phyloP scores from a whole-genome alignment of 2,797 vertebrate genomes.

The Clarias platycephalus region DNA sequence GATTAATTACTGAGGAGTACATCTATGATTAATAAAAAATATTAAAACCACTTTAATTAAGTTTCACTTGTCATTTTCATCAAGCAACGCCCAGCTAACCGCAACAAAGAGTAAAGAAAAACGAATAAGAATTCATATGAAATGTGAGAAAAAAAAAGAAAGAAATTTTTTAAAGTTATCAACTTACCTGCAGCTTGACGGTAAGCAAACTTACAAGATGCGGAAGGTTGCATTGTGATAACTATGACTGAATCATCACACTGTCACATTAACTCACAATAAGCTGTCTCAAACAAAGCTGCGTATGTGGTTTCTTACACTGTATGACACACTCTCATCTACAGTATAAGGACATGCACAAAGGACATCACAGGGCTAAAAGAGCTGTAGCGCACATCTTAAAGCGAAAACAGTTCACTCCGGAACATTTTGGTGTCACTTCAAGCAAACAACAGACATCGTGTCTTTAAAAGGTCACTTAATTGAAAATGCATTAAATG shows the following conservation, averaged over 20 bases:
- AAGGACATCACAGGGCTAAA: not conserved
- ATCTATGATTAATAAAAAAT: constrained; percentile 23
- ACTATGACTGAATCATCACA: not conserved
- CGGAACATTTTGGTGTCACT: not conserved
- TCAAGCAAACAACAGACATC: not conserved
- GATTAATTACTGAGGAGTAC: constrained; percentile 17
- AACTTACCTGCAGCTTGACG: not conserved
- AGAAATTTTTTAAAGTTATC: not conserved
- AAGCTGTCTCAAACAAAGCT: not conserved
- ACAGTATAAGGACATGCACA: not conserved
- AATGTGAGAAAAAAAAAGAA: not conserved
- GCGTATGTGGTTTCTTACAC: not conserved
- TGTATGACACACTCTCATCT: not conserved
- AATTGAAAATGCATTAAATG: too few species aligned
- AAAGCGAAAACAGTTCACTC: not conserved
- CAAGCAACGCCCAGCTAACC: constrained; percentile 6
- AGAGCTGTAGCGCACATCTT: not conserved
- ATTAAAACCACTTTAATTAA: constrained; percentile 19
- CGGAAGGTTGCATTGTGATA: not conserved
- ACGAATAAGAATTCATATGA: not conserved
- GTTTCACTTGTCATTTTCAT: constrained; percentile 13
- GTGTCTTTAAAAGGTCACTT: not conserved
- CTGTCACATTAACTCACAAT: not conserved
- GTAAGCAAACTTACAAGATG: not conserved
- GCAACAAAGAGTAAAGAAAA: not conserved